Evolutionary conservation across 2,888 invertebrate genomes (phyloP).

Genomic region (Sphinx pinastri): DNA sequence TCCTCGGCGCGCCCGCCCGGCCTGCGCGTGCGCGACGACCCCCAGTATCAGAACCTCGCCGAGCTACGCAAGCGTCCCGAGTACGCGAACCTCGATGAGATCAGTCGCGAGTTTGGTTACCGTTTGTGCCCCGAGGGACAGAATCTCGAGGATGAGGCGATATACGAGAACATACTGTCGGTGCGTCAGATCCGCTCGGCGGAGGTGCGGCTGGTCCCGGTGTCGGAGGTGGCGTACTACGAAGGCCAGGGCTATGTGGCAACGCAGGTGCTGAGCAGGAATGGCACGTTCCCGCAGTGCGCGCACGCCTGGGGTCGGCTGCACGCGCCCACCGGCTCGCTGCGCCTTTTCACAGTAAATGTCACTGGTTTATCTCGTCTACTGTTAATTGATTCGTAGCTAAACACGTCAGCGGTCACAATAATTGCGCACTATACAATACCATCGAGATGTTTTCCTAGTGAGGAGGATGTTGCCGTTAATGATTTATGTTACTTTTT

Average conservation of each 20-base stretch:
- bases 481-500: slow-evolving; percentile 70
- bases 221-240: slow-evolving; percentile 79
- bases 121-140: slow-evolving; percentile 81
- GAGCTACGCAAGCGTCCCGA: slow-evolving; percentile 78
- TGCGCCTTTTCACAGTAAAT: slow-evolving; percentile 75
- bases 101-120: slow-evolving; percentile 80
- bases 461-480: slow-evolving; percentile 66
- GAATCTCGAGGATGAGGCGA: slow-evolving; percentile 80
- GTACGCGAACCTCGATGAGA: slow-evolving; percentile 80
- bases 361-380: slow-evolving; percentile 36
- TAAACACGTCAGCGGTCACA: not conserved
- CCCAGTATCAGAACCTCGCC: slow-evolving; percentile 78
- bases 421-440: not conserved
- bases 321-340: slow-evolving; percentile 73
- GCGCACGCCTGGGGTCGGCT: slow-evolving; percentile 79
- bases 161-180: slow-evolving; percentile 80
- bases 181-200: slow-evolving; percentile 80
- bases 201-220: slow-evolving; percentile 81
- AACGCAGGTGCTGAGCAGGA: slow-evolving; percentile 77
- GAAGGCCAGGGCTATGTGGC: slow-evolving; percentile 80
- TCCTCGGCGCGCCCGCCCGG: slow-evolving; percentile 66
- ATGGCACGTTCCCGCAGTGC: slow-evolving; percentile 80
- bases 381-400: slow-evolving; percentile 5
- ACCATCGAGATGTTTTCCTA: slow-evolving; percentile 38
- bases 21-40: slow-evolving; percentile 73